A percentile compares a stretch with the other conserved stretches of the same genome.
These are phyloP conservation scores for Lordiphosa clarofinis DNA, from an alignment of 1,140 invertebrate genomes.

Conservation along the genomic window DNA sequence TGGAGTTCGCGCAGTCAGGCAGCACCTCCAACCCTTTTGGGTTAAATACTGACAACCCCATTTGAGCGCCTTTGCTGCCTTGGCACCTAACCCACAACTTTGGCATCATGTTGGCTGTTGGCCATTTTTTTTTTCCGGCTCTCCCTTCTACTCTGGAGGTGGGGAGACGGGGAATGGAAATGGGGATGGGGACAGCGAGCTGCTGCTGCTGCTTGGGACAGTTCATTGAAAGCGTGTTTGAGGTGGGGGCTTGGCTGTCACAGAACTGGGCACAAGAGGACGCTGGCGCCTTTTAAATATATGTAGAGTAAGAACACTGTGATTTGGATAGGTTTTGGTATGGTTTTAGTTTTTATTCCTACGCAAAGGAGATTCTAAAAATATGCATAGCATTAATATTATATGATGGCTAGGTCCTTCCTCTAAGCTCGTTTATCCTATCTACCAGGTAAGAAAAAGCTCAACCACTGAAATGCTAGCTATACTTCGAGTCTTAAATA, in stretches of 20 bases:
- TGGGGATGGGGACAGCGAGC: no score
- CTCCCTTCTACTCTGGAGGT: constrained; percentile 6
- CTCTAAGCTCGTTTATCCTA: no score
- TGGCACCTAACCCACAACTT: constrained; percentile 55
- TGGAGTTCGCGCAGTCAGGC: constrained; percentile 74
- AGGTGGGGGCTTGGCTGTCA: not conserved
- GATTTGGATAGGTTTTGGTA: no score
- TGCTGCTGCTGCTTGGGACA: constrained; percentile 35
- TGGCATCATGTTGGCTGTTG: constrained; percentile 41
- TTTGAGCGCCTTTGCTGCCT: constrained; percentile 77
- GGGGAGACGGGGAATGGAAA: not conserved
- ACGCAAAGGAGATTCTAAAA: no score
- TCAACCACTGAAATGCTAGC: no score
- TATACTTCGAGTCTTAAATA: no score
- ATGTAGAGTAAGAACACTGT: no score
- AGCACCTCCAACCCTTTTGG: constrained; percentile 79
- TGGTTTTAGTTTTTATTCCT: no score
- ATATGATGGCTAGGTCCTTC: no score
- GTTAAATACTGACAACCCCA: constrained; percentile 80
- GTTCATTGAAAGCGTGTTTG: constrained; percentile 64
- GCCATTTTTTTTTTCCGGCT: constrained; percentile 26
- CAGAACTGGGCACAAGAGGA: not conserved
- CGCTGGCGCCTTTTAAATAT: no score
- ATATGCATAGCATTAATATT: no score
- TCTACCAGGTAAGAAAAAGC: no score